Base-by-base conservation (phyloP, 1,140 invertebrate genomes). In the Drosophila bipectinata region DNA sequence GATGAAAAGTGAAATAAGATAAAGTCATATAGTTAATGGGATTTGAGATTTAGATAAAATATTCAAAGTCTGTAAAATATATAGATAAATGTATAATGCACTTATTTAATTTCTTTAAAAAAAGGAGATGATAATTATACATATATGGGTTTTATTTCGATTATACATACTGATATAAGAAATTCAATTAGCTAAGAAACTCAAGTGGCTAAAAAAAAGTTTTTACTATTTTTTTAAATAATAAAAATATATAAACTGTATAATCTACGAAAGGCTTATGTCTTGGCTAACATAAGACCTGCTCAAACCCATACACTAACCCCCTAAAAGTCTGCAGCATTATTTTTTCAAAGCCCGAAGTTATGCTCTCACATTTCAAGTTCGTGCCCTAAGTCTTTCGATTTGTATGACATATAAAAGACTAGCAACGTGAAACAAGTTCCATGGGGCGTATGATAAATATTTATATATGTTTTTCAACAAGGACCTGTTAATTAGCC, bases 301-400 rank as follows among this genome's bases (percentile, higher is more conserved):
- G 1, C 14, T 1, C n/a, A 18, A 8, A 14, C 5, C 7, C 41
- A 1, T 3, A 2, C n/a, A 3, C 0, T n/a, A 1, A 24, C 28
- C 2, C 24, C 56, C 57, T 15, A 66, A 53, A 68, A 55, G 12
- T 9, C 8, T 45, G 58, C 9, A 9, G 8, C 26, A 8, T 2
- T 18, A 5, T 14, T 5, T 10, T 0, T 1, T 0, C 1, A 1
- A 1, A 1, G 9, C 47, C 51, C 9, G 10, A 53, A 68, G 62
- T 61, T 78, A 77, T 49, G 67, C 78, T 47, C 6, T 8, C 41
- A 1, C 28, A 12, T 58, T 55, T 30, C 3, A 63, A 72, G 83
- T 87, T 88, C 49, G 75, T 82, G 66, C 26, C 67, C 49, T 72
- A 58, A 88, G 83, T 87, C 83, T 55, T 87, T 79, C 37, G 59